Conservation (phyloP, 2,888 invertebrate genomes). For the Xestia rhomboidea region DNA sequence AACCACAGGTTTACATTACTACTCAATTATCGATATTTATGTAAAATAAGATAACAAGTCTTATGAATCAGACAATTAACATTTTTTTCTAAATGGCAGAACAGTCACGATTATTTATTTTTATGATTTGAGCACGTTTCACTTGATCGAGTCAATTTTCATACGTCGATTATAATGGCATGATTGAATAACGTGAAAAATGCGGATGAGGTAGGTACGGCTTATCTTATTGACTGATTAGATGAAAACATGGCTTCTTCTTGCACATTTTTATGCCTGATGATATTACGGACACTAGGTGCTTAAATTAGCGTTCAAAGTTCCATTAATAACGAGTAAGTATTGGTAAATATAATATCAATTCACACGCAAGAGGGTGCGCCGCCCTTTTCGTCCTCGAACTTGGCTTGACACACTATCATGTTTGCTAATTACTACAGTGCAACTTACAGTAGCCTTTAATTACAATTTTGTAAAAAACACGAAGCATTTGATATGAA, state of each 20-base stretch:
- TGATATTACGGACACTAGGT: not conserved
- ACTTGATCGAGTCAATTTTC: not conserved
- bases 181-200: conserved; percentile 9
- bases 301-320: not conserved
- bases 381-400: not conserved
- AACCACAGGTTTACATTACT: not conserved
- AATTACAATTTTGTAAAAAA: not conserved
- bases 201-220: conserved; percentile 1
- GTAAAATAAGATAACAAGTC: conserved; percentile 2
- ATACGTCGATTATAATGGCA: not conserved
- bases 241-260: not conserved
- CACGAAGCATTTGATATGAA: conserved; percentile 1
- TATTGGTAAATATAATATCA: not conserved
- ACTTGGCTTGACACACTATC: not conserved
- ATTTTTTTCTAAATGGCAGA: conserved; percentile 37
- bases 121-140: conserved; percentile 50
- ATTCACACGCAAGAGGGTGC: not conserved
- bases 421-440: not conserved
- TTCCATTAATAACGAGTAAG: not conserved
- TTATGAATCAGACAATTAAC: conserved; percentile 29
- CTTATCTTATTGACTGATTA: not conserved
- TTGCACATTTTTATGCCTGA: not conserved
- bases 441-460: not conserved
- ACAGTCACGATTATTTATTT: conserved; percentile 46
- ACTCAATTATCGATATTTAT: conserved; percentile 17